Base-by-base conservation (phyloP, 2,797 vertebrate genomes). In the Erethizon dorsatum region DNA sequence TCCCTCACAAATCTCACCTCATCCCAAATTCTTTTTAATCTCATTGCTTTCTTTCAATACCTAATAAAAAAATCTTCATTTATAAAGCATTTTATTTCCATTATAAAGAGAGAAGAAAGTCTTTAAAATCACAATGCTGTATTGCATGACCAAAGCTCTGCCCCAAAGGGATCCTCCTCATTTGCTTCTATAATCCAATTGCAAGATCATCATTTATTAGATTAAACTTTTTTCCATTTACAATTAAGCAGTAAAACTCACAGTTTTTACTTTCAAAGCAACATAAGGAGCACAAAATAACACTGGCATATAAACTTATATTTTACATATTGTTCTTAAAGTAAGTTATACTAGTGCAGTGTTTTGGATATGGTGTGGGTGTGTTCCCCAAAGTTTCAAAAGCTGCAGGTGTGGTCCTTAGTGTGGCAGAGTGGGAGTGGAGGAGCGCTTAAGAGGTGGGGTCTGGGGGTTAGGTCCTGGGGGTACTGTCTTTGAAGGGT, bases 11-110 rank as follows among this genome's bases (percentile, higher is more conserved):
- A 7, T 75, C 41, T 73, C 3, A 54, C 50, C 15, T 75, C 57
- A 88, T 95, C 95, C 59, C 31, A 47, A 37, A 56, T 87, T 95
- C 18, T 56, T 90, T 94, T 71, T 80, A 67, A 94, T 88, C 52
- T 77, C 69, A 57, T 59, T 24, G 14, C 57, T 92, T 95, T 94
- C 17, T 90, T 97, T 94, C 85, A 83, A 75, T 67, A 84, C 20
- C 69, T 91, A 95, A 84, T 95, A 84, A 83, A 94, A 82, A 95
- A 91, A 33, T 41, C 37, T 71, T 93, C 50, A 83, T 83, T 85
- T 93, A 33, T 52, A n/a, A 93, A 57, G 17, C 15, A 56, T 31
- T 92, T 97, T 83, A 93, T 96, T 95, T 94, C 65, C 61, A 57
- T 88, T 69, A 45, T 85, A 83, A 97, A 87, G 86, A 86, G 73